Evolutionary conservation across 2,797 vertebrate genomes (phyloP), one percentile per base, ranked within the genome.

Genomic region (Cryptoblepharus egeriae): DNA sequence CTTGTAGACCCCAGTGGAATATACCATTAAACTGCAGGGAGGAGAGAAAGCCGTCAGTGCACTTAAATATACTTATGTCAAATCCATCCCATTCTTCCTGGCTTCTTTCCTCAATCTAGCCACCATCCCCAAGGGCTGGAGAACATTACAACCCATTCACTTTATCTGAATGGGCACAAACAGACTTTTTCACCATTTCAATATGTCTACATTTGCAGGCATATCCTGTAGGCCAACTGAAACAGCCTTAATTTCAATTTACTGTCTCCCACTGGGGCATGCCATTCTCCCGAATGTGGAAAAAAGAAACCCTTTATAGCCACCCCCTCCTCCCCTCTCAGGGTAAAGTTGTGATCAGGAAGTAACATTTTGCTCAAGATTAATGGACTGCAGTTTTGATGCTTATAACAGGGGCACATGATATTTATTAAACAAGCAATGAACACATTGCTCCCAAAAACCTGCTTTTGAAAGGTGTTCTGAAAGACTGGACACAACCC

Each of bases 231-330:
- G 96, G 96, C 98, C 95, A 96, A 97, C 96, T 95, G 96, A 94
- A 96, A 97, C 98, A 99, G 98, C 96, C 98, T 97, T 97, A 96
- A 97, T 98, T 99, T 99, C 98, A 98, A 99, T 99, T 99, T 97
- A 96, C 97, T 96, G 95, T 97, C 96, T 98, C 98, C 98, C 98
- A 1, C 81, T 93, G 97, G 98, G 94, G 94, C 92, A 93, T 92
- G 95, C 96, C 97, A 97, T 98, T 97, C 96, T 97, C 95, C 95
- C 94, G 95, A 96, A 97, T 96, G 95, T 97, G 97, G 97, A 98
- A 98, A 97, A 94, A 92, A 84, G 70, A 79, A 84, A 28, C 28
- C 35, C 90, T 94, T 92, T 80, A 68, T 22, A 76, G 89, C 89
- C 42, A 74, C 92, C 93, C 81, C 90, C 82, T 74, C 91, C 68